Conservation (phyloP, 2,113 vertebrate species). For the Cyphomyrus plagiostoma region DNA sequence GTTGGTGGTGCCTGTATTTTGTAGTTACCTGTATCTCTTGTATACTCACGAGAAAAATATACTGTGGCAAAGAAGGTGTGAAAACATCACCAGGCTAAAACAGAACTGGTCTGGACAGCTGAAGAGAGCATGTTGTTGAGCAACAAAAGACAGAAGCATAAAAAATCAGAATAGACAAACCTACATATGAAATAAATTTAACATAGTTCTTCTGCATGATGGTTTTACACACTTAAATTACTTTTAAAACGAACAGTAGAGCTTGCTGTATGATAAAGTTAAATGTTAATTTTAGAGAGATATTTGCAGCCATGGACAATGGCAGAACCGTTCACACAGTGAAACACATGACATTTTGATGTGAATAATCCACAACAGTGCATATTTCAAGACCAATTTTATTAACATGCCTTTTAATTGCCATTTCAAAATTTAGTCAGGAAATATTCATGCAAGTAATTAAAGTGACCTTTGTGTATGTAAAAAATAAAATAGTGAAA, state of each 20-base stretch:
- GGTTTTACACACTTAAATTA: neutral
- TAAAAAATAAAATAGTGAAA: conserved; percentile 15
- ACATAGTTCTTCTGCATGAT: neutral
- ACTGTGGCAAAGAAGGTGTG: neutral
- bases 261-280: neutral
- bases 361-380: neutral
- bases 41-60: neutral
- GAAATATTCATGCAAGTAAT: conserved; percentile 37
- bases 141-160: neutral
- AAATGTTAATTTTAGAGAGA: neutral
- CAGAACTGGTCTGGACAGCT: neutral
- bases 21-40: neutral
- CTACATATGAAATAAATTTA: neutral
- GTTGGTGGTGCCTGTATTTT: neutral
- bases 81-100: neutral
- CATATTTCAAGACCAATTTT: neutral
- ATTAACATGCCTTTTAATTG: neutral
- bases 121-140: neutral
- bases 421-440: conserved; percentile 41
- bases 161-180: neutral
- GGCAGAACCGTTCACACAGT: neutral
- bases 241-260: neutral
- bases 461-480: conserved; percentile 15
- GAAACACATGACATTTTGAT: neutral
- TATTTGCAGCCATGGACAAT: neutral